phyloP scores from a whole-genome alignment of 2,888 invertebrate species.

The Lasioglossum villosulum region DNA sequence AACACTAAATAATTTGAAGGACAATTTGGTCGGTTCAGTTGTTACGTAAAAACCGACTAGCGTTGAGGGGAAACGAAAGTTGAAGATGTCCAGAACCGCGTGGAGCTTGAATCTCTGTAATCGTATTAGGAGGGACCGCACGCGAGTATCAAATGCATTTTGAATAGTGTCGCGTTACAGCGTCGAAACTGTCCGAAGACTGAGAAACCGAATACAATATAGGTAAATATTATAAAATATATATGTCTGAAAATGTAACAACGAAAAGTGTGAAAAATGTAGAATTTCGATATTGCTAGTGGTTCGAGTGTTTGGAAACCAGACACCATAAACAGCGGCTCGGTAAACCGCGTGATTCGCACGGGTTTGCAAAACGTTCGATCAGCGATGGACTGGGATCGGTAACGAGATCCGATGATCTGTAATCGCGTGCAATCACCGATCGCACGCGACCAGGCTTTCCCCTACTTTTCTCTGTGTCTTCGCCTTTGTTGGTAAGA shows the following conservation, averaged over 20 bases:
- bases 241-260: not conserved
- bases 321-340: not conserved
- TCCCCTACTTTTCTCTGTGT: not conserved
- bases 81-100: not conserved
- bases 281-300: not conserved
- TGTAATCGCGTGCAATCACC: slow-evolving; percentile 13
- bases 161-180: not conserved
- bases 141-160: not conserved
- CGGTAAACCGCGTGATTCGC: slow-evolving; percentile 1
- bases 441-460: not conserved
- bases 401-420: not conserved
- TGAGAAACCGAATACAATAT: not conserved
- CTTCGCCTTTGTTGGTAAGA: not conserved
- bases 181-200: not conserved
- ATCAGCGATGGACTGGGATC: slow-evolving; percentile 7
- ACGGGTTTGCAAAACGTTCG: not conserved
- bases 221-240: not conserved
- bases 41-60: slow-evolving; percentile 14
- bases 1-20: not conserved
- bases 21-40: not conserved
- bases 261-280: not conserved
- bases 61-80: not conserved
- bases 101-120: not conserved
- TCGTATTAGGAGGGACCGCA: not conserved
- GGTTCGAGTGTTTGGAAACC: not conserved